phyloP scores from a whole-genome alignment of 2,113 vertebrate genomes.

The Monarcha castaneiventris region DNA sequence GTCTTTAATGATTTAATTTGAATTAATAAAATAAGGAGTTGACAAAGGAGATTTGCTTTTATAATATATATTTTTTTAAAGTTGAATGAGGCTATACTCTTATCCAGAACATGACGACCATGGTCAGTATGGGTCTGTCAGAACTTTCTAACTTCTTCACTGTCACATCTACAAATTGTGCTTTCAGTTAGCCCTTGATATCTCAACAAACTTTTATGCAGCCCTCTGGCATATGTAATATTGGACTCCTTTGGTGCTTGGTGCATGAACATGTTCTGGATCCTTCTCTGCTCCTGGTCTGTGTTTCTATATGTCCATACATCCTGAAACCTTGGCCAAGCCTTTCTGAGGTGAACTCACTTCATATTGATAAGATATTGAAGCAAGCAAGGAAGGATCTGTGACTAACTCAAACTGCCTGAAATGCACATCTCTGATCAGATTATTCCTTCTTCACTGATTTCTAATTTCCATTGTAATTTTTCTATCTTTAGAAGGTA shows the following conservation, averaged over 20 bases:
- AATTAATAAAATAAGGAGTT: not conserved
- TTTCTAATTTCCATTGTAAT: not conserved
- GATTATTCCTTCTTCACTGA: not conserved
- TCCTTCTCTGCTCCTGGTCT: not conserved
- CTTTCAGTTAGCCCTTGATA: not conserved
- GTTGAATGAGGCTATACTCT: not conserved
- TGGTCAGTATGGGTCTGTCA: not conserved
- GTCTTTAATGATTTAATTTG: not conserved
- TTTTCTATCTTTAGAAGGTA: not conserved
- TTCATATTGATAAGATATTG: not conserved
- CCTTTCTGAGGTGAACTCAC: not conserved
- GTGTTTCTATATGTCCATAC: not conserved
- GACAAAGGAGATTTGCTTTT: not conserved
- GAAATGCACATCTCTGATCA: not conserved
- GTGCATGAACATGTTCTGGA: not conserved
- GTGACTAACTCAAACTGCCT: not conserved
- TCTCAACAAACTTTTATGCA: not conserved
- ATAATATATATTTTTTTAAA: not conserved
- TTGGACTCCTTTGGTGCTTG: not conserved
- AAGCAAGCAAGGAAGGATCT: not conserved
- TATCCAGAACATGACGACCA: not conserved
- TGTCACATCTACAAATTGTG: not conserved
- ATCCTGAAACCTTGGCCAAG: not conserved
- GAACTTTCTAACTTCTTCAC: not conserved
- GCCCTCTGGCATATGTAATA: not conserved